These are phyloP conservation scores for Sebastes flavidus DNA, from an alignment of 2,797 vertebrate species.

Conservation along the genomic window DNA sequence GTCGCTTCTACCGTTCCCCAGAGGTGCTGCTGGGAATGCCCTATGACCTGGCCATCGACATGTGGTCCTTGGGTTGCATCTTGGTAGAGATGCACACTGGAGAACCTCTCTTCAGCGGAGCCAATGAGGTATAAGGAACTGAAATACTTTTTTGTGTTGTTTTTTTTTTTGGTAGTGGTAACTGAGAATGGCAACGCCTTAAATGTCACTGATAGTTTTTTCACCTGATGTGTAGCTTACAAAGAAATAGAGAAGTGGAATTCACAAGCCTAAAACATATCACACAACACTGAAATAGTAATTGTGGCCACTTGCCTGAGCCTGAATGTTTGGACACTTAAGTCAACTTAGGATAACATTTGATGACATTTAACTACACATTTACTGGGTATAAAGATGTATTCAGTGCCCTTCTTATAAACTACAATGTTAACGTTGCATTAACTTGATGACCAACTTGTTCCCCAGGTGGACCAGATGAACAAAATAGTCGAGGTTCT, in stretches of 20 bases:
- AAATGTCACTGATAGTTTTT: background rate
- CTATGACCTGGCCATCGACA: slow-evolving; percentile 95
- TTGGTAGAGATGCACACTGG: slow-evolving; percentile 97
- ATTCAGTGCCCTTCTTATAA: background rate
- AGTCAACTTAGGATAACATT: background rate
- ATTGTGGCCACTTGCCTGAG: background rate
- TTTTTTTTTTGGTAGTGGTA: background rate
- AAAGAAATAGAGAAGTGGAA: background rate
- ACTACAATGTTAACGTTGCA: background rate
- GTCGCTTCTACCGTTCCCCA: slow-evolving; percentile 94
- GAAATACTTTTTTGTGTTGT: background rate
- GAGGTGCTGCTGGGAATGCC: slow-evolving; percentile 95
- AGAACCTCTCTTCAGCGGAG: slow-evolving; percentile 94
- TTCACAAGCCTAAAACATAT: background rate
- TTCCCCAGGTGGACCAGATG: slow-evolving; percentile 97
- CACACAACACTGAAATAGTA: background rate
- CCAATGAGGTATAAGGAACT: slow-evolving; percentile 88
- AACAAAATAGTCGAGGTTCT: slow-evolving; percentile 99
- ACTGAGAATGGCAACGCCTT: background rate
- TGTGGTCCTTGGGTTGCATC: slow-evolving; percentile 97
- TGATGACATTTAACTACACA: background rate
- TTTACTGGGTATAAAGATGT: background rate
- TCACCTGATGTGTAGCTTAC: background rate
- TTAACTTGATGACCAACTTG: slow-evolving; percentile 20
- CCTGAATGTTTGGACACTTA: background rate